Evolutionary conservation across 2,888 invertebrate genomes (phyloP).

Genomic region (Catocala nupta): DNA sequence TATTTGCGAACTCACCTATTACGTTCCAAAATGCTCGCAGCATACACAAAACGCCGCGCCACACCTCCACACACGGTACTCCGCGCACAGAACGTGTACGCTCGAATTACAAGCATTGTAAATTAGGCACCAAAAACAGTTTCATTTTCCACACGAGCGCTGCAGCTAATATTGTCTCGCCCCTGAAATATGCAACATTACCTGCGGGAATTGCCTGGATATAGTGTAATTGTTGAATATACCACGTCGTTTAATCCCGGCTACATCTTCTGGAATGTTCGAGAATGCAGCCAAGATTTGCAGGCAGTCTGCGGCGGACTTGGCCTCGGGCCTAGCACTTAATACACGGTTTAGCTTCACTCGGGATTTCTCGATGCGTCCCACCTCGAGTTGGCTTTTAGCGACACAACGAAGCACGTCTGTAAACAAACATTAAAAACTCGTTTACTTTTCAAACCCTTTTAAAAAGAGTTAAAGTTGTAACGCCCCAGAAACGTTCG

Average conservation of each 20-base stretch:
- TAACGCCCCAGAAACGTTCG: conserved; percentile 68
- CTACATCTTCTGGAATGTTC: conserved; percentile 86
- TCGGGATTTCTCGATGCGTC: conserved; percentile 65
- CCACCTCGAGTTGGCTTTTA: conserved; percentile 57
- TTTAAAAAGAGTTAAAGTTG: conserved; percentile 79
- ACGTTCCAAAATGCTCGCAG: conserved; percentile 69
- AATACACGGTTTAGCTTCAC: conserved; percentile 76
- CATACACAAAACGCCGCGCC: conserved; percentile 59
- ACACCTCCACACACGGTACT: conserved; percentile 65
- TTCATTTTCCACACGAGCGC: conserved; percentile 89
- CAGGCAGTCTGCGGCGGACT: conserved; percentile 79
- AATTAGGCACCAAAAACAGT: conserved; percentile 84
- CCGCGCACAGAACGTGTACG: conserved; percentile 70
- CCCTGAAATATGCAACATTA: conserved; percentile 82
- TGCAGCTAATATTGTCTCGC: conserved; percentile 85
- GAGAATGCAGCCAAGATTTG: conserved; percentile 85
- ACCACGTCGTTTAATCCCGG: conserved; percentile 83
- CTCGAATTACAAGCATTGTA: conserved; percentile 78
- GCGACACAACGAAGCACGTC: conserved; percentile 62
- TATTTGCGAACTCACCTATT: conserved; percentile 71
- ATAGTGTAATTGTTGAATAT: conserved; percentile 84
- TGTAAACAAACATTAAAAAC: conserved; percentile 74
- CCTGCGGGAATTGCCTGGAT: conserved; percentile 78
- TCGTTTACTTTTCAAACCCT: conserved; percentile 77
- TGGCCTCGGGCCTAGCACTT: conserved; percentile 83